Evolutionary conservation across 2,888 invertebrate species (phyloP).

Genomic region (Tortricodes alternella): DNA sequence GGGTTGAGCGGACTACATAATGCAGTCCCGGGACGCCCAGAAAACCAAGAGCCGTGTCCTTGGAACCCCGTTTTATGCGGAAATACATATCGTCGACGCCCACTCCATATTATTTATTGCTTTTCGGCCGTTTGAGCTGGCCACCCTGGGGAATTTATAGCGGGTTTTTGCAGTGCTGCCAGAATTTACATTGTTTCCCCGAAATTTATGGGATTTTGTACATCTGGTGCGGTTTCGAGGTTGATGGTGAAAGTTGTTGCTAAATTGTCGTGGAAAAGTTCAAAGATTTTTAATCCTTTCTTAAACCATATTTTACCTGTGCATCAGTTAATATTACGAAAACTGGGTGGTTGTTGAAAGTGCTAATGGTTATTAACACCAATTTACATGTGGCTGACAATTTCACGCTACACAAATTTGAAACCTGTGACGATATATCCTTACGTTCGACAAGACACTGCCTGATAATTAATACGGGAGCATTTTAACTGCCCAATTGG

Average conservation of each 20-base stretch:
- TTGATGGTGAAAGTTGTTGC: neutral
- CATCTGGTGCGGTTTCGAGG: conserved; percentile 6
- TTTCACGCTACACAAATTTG: no score
- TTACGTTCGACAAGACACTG: no score
- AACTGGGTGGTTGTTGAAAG: no score
- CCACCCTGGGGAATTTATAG: conserved; percentile 19
- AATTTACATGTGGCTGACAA: no score
- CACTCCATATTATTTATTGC: conserved; percentile 28
- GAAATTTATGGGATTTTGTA: conserved; percentile 22
- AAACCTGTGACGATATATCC: no score
- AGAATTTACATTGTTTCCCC: conserved; percentile 22
- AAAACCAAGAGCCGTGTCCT: conserved; percentile 7
- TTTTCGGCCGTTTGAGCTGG: conserved; percentile 22
- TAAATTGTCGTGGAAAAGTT: no score
- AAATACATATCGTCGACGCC: conserved; percentile 28
- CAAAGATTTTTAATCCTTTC: no score
- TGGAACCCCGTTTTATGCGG: conserved; percentile 11
- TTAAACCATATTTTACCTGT: no score
- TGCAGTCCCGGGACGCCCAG: neutral
- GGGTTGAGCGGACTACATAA: neutral
- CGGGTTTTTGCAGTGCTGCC: conserved; percentile 20
- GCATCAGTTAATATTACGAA: no score
- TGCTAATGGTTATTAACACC: no score
- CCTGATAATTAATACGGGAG: no score
- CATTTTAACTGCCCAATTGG: no score